phyloP scores from a whole-genome alignment of 2,888 invertebrate genomes.

The Netelia virgata region DNA sequence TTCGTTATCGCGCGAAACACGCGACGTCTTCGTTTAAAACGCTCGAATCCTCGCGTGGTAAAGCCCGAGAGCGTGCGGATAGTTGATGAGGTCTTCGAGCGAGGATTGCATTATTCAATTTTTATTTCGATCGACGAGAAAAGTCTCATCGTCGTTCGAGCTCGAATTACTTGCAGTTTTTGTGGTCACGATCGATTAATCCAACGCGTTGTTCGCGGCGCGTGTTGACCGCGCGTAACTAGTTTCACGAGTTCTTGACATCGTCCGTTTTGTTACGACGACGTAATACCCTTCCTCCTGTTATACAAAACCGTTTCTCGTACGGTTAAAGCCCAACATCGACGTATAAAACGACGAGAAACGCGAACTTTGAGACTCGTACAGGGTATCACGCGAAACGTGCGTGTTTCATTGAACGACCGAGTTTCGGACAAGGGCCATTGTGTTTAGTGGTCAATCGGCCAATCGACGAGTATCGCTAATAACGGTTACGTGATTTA shows the following conservation, averaged over 20 bases:
- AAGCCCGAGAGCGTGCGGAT: too few species aligned
- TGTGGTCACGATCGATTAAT: constrained; percentile 8
- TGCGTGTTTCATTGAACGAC: constrained; percentile 31
- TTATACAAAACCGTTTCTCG: too few species aligned
- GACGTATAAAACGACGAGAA: background rate
- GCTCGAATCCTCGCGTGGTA: too few species aligned
- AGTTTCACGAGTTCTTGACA: too few species aligned
- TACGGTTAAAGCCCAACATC: too few species aligned
- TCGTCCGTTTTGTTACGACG: too few species aligned
- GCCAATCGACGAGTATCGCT: background rate
- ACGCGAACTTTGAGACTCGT: constrained; percentile 47
- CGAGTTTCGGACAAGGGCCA: constrained; percentile 38
- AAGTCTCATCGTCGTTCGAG: background rate
- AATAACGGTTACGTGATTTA: constrained; percentile 26
- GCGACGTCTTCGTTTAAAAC: too few species aligned
- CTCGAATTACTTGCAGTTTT: constrained; percentile 5
- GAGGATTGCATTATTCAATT: constrained; percentile 30
- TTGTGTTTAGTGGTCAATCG: constrained; percentile 19
- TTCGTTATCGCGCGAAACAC: too few species aligned
- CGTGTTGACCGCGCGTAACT: too few species aligned
- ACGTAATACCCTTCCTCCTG: too few species aligned
- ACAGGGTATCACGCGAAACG: constrained; percentile 30
- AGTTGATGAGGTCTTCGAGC: too few species aligned
- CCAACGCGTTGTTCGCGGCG: background rate
- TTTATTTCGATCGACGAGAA: constrained; percentile 12